Evolutionary conservation across 1,140 invertebrate genomes (phyloP), one percentile per base, ranked within the genome.

Genomic region (Drosophila paulistorum): DNA sequence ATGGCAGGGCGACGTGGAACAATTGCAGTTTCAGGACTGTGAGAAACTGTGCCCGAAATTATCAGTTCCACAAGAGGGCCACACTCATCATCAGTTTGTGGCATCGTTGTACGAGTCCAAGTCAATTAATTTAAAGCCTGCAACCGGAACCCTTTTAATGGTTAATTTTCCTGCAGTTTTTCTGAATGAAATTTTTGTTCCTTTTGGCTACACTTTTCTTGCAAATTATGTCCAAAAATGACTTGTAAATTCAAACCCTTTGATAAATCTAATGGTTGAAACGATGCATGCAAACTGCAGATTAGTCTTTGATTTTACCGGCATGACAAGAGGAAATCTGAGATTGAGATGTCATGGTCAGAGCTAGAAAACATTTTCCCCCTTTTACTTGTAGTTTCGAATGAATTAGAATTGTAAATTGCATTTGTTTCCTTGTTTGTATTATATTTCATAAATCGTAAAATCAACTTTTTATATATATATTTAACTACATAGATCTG

Each of bases 241-340:
- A 89, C 84, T 89, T 84, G 84, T 70, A 23, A 9, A 65, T 84
- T 89, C 66, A 33, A 77, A 89, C 70, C 77, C 79, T 87, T 87
- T 86, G 54, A 71, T 51, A 37, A 39, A 10, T 14, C 45, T 51
- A 51, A 51, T 51, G 45, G 17, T 11, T 51, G 1, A 71, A 62
- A 48, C 45, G 51, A 62, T 37, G 51, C 59, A 65, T 69, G 41
- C 48, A 61, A 74, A 69, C 68, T 65, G 66, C 64, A 67, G 45
- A 45, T 67, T 67, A 45, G 17, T 0, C 83, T 80, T 84, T 89
- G 74, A 78, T 48, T 48, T 54, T 48, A 23, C 69, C 84, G 84
- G 84, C 77, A 89, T 89, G 84, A 89, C 72, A 2, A 3, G 20
- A 4, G 42, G 13, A 41, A 62, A 78, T 78, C 69, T 48, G 14